These are phyloP conservation scores for Centroberyx gerrardi DNA, from an alignment of 2,797 vertebrate genomes.

Conservation along the genomic window DNA sequence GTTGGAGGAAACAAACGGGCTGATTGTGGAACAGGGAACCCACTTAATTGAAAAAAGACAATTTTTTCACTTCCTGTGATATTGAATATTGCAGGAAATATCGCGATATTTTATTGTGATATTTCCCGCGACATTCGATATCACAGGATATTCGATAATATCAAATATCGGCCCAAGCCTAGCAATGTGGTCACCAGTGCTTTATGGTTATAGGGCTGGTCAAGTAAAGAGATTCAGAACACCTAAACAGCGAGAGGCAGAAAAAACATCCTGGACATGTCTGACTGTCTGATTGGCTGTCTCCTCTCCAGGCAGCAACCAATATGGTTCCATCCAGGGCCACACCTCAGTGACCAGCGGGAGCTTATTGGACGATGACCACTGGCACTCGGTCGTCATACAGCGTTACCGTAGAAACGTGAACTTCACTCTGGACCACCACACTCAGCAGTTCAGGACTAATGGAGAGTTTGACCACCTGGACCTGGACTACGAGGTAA, in stretches of 20 bases:
- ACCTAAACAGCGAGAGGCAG: neutral
- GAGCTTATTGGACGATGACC: conserved; percentile 96
- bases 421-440: conserved; percentile 95
- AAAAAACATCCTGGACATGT: neutral
- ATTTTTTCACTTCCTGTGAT: no score
- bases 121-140: no score
- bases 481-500: conserved; percentile 96
- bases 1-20: no score
- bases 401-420: conserved; percentile 93
- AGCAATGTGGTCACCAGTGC: neutral
- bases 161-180: no score
- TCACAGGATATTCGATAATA: no score
- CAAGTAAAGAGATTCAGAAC: neutral
- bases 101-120: no score
- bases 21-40: no score
- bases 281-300: conserved; percentile 1
- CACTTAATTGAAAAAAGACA: no score
- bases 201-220: neutral
- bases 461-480: conserved; percentile 98
- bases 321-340: conserved; percentile 94
- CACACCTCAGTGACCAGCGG: conserved; percentile 93
- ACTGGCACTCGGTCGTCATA: conserved; percentile 94
- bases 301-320: conserved; percentile 90
- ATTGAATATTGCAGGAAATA: no score
- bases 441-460: conserved; percentile 93